Conservation (phyloP, 2,113 vertebrate species). For the Limnothrissa miodon region DNA sequence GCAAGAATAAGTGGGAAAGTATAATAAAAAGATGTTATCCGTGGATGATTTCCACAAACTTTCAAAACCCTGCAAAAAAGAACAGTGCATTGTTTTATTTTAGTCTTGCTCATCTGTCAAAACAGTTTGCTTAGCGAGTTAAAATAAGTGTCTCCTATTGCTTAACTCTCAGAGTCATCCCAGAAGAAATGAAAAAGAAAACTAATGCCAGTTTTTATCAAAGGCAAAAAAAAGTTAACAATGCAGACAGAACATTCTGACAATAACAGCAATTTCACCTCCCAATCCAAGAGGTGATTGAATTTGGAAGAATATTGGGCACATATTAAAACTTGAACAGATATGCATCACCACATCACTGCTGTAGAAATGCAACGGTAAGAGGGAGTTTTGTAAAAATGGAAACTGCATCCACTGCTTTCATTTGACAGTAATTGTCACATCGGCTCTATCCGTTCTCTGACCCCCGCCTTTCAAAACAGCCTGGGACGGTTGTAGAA, state of each 20-base stretch:
- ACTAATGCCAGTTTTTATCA: conserved; percentile 37
- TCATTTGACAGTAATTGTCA: background rate
- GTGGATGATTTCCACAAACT: conserved; percentile 32
- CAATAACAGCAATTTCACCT: background rate
- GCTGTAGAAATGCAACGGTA: background rate
- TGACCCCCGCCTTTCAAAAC: background rate
- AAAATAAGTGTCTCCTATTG: conserved; percentile 37
- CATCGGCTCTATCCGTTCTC: background rate
- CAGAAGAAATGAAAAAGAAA: conserved; percentile 46
- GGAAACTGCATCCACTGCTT: background rate
- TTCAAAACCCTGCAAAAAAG: conserved; percentile 29
- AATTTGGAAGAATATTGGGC: background rate
- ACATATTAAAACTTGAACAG: background rate
- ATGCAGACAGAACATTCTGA: conserved; percentile 45
- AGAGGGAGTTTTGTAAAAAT: background rate
- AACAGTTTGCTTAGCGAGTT: conserved; percentile 30
- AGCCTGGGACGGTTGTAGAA: background rate
- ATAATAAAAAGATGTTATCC: background rate
- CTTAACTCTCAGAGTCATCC: conserved; percentile 43
- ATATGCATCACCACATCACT: background rate
- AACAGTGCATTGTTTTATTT: conserved; percentile 11
- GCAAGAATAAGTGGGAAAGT: background rate
- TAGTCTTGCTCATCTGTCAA: background rate
- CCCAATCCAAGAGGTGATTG: background rate
- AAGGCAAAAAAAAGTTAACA: conserved; percentile 26